Conservation (phyloP, 1,140 invertebrate genomes). For the Adelges cooleyi region DNA sequence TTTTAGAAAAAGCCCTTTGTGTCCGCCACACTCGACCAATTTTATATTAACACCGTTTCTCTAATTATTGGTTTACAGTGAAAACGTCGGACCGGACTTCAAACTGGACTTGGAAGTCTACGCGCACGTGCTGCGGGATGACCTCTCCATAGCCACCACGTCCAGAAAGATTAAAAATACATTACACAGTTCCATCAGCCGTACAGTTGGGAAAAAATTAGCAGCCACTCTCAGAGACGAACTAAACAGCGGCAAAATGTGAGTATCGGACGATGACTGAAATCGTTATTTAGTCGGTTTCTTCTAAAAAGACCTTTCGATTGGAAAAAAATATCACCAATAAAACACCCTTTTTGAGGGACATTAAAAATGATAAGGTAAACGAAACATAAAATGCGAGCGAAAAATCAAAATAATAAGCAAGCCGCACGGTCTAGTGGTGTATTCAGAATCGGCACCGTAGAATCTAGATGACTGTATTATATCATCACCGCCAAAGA, state of each 20-base stretch:
- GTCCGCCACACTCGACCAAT: not conserved
- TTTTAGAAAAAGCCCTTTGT: no score
- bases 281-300: no score
- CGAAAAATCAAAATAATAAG: no score
- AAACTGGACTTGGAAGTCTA: conserved; percentile 55
- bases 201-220: conserved; percentile 54
- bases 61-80: conserved; percentile 38
- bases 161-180: conserved; percentile 55
- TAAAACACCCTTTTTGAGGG: no score
- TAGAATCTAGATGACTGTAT: no score
- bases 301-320: no score
- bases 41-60: not conserved
- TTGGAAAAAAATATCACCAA: no score
- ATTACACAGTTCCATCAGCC: conserved; percentile 55
- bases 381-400: no score
- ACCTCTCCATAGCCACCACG: conserved; percentile 55
- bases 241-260: conserved; percentile 43
- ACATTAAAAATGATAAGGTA: no score
- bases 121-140: conserved; percentile 54
- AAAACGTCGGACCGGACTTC: conserved; percentile 51
- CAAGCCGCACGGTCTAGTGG: no score
- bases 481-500: no score
- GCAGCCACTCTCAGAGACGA: conserved; percentile 46
- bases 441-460: no score
- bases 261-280: conserved; percentile 34